Evolutionary conservation across 2,797 vertebrate species (phyloP).

Genomic region (Coregonus sp.): DNA sequence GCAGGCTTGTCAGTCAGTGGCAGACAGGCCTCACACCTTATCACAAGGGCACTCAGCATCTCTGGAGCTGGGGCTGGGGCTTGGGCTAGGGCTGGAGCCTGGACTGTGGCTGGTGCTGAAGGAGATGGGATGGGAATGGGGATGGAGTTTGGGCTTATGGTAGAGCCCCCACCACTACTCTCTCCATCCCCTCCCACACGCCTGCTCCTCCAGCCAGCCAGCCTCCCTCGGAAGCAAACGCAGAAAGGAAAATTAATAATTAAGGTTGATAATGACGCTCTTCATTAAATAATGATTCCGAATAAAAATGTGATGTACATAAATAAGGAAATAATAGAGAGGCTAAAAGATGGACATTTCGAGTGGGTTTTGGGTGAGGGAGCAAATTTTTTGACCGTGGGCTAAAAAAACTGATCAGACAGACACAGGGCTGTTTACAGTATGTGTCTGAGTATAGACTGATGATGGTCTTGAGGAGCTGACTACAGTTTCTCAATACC

Average conservation of each 20-base stretch:
- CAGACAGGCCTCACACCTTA: slow-evolving; percentile 81
- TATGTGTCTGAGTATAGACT: slow-evolving; percentile 31
- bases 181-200: slow-evolving; percentile 31
- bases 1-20: slow-evolving; percentile 80
- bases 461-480: not conserved
- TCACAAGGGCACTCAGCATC: slow-evolving; percentile 74
- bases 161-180: slow-evolving; percentile 37
- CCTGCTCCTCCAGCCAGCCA: slow-evolving; percentile 56
- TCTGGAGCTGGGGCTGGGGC: slow-evolving; percentile 62
- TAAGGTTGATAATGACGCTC: slow-evolving; percentile 77
- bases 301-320: slow-evolving; percentile 79
- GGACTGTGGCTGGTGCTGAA: slow-evolving; percentile 1
- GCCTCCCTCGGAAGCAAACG: slow-evolving; percentile 74
- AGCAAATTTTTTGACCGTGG: slow-evolving; percentile 57
- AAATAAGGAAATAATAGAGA: slow-evolving; percentile 79
- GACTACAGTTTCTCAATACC: not conserved
- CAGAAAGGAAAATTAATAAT: slow-evolving; percentile 81
- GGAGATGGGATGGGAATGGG: not conserved
- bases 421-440: slow-evolving; percentile 41
- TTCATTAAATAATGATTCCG: slow-evolving; percentile 81
- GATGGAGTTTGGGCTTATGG: slow-evolving; percentile 33
- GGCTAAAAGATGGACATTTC: slow-evolving; percentile 68
- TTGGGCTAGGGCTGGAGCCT: slow-evolving; percentile 21
- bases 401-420: slow-evolving; percentile 55
- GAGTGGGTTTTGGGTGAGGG: slow-evolving; percentile 57